Evolutionary conservation across 2,888 invertebrate species (phyloP).

Genomic region (Homarus gammarus): DNA sequence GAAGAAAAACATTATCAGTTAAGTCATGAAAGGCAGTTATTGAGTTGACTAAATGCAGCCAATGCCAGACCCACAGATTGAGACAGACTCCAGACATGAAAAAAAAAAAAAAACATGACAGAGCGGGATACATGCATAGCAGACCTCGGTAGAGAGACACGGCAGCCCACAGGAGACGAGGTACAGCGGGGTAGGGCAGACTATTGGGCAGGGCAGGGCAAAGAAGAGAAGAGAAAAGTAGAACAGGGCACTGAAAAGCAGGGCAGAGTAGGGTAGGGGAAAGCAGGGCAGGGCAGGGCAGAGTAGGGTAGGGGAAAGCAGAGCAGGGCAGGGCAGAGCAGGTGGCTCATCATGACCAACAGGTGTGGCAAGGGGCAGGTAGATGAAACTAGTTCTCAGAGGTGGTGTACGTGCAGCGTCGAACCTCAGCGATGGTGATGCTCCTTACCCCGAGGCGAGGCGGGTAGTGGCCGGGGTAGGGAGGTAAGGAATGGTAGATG

Average conservation of each 20-base stretch:
- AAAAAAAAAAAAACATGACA: too few species aligned
- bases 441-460: background rate
- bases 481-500: background rate
- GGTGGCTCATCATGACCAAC: background rate
- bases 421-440: background rate
- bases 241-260: background rate
- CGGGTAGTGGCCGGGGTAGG: background rate
- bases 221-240: too few species aligned
- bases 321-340: background rate
- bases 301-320: background rate
- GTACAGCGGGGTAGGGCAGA: too few species aligned
- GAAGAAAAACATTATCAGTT: too few species aligned
- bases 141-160: too few species aligned
- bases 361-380: background rate
- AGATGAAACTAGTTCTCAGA: background rate
- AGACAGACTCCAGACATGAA: too few species aligned
- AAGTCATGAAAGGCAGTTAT: too few species aligned
- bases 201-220: too few species aligned
- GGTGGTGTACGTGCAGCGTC: background rate
- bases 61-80: too few species aligned
- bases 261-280: background rate
- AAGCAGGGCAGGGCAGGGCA: background rate
- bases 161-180: too few species aligned
- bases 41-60: too few species aligned
- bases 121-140: too few species aligned